These are phyloP conservation scores for Eonycteris spelaea DNA, from an alignment of 2,113 vertebrate genomes.

Conservation along the genomic window DNA sequence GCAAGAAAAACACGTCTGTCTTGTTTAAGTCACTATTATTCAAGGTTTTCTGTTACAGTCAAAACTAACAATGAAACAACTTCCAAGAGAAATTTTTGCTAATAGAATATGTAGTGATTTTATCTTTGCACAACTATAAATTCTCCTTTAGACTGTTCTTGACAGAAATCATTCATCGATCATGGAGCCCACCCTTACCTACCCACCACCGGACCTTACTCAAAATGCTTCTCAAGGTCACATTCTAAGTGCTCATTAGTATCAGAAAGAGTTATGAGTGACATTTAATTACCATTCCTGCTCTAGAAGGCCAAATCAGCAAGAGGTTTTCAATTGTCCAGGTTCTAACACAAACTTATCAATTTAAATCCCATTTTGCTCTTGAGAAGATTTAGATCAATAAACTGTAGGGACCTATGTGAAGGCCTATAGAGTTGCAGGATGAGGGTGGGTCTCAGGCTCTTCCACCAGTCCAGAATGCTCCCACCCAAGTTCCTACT, in stretches of 20 bases:
- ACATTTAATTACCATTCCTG: background rate
- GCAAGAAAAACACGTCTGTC: background rate
- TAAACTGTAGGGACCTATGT: background rate
- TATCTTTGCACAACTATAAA: background rate
- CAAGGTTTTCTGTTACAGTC: background rate
- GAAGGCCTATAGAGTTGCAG: background rate
- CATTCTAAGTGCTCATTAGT: conserved; percentile 29
- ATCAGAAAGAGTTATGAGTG: conserved; percentile 29
- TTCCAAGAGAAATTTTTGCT: conserved; percentile 1
- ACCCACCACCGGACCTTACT: background rate
- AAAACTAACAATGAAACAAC: background rate
- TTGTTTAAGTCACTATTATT: background rate
- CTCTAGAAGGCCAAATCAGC: background rate
- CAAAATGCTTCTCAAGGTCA: conserved; percentile 35
- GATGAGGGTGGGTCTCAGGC: background rate
- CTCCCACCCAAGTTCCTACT: background rate
- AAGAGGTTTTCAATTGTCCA: background rate
- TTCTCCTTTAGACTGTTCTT: background rate
- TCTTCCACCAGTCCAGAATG: too few relatives aligned
- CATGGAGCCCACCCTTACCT: background rate
- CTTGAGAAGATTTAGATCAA: background rate
- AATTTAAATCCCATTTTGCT: background rate
- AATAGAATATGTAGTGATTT: background rate
- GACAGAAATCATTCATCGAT: background rate
- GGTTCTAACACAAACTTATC: background rate